Base-by-base conservation (phyloP, 1,140 invertebrate species). In the Drosophila ambigua region DNA sequence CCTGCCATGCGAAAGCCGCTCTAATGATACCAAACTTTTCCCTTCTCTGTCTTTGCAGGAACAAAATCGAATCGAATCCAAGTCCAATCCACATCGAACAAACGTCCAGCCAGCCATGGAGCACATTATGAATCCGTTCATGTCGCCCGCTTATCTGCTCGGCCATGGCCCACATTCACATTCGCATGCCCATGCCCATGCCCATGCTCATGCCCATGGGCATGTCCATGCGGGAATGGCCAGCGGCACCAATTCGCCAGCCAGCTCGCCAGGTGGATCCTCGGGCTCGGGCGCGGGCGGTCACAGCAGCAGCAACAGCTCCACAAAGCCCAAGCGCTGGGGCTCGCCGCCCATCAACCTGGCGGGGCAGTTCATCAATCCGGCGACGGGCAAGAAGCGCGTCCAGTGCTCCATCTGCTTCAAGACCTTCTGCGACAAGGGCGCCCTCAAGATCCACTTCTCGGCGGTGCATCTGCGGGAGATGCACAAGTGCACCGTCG, bases 381-480 rank as follows among this genome's bases (percentile, higher is more conserved):
- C 97, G 5, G 95, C 96, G 0, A 97, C 97, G 6, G 97, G 97
- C 15, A 98, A 98, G 93, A 99, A 99, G 91, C 95, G 99, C 77
- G 98, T 99, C 48, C 97, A 99, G 92, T 99, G 99, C 93, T 98
- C 98, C 91, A 98, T 98, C 50, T 99, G 99, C 92, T 94, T 99
- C 53, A 99, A 99, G 92, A 99, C 98, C 66, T 99, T 99, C 93
- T 99, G 99, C 94, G 99, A 99, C 93, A 99, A 99, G 93, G 98
- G 98, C 55, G 99, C 99, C 6, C 93, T 99, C 5, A 99, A 99
- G 93, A 99, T 99, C 35, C 99, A 99, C 91, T 99, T 99, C 91
- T 99, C 98, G 54, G 99, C 99, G 0, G 99, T 99, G 43, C 96
- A 97, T 88, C 83, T 95, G 52, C 92, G 94, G 5, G 95, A 96